phyloP scores from a whole-genome alignment of 2,797 vertebrate species.

The Lates japonicus region DNA sequence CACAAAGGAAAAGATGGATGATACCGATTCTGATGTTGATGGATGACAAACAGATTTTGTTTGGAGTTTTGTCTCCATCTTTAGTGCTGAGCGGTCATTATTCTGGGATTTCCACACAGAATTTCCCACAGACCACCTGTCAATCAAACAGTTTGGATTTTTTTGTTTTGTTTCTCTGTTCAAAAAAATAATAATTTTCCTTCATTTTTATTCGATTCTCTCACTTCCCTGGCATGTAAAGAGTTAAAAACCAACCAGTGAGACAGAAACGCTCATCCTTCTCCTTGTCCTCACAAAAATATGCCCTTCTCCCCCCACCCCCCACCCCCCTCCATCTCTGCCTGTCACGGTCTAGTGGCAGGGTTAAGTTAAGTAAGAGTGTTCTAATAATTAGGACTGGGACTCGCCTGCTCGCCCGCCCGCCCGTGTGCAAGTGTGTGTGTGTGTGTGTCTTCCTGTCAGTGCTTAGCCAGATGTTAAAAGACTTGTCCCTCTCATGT shows the following conservation, averaged over 20 bases:
- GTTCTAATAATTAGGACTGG: slow-evolving; percentile 93
- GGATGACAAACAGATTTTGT: slow-evolving; percentile 20
- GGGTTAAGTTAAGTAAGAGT: slow-evolving; percentile 93
- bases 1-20: slow-evolving; percentile 27
- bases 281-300: slow-evolving; percentile 73
- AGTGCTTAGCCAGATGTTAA: slow-evolving; percentile 97
- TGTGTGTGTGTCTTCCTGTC: slow-evolving; percentile 73
- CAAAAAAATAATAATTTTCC: background rate
- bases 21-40: slow-evolving; percentile 29
- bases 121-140: slow-evolving; percentile 26
- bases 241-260: slow-evolving; percentile 75
- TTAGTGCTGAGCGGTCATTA: background rate
- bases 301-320: slow-evolving; percentile 62
- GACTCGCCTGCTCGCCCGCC: slow-evolving; percentile 67
- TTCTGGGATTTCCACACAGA: slow-evolving; percentile 16
- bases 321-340: slow-evolving; percentile 73
- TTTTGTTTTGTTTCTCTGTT: background rate
- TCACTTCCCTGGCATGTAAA: slow-evolving; percentile 40
- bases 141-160: background rate
- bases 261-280: slow-evolving; percentile 78
- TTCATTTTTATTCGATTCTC: background rate
- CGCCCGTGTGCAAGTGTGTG: slow-evolving; percentile 43
- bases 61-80: slow-evolving; percentile 16
- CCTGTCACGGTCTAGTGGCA: slow-evolving; percentile 86
- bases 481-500: slow-evolving; percentile 89